phyloP scores from a whole-genome alignment of 2,888 invertebrate genomes.

The Podabrus alpinus region DNA sequence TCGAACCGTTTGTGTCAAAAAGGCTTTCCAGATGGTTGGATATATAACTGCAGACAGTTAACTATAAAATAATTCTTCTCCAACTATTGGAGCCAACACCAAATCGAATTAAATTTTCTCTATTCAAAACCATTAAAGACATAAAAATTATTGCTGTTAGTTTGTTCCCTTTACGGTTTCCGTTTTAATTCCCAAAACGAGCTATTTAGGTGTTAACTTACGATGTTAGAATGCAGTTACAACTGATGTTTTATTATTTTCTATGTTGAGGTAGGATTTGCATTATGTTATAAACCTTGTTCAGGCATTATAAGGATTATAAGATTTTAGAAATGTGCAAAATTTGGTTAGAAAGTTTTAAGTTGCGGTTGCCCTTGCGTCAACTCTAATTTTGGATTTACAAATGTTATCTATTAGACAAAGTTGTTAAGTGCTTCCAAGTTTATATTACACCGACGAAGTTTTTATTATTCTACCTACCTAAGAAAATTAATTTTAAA shows the following conservation, averaged over 20 bases:
- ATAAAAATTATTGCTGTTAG: not conserved
- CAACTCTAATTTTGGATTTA: constrained; percentile 25
- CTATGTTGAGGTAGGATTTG: constrained; percentile 25
- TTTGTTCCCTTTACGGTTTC: constrained; percentile 6
- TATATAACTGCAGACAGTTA: constrained; percentile 4
- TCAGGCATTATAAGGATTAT: constrained; percentile 32
- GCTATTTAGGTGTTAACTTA: not conserved
- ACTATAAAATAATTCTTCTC: constrained; percentile 3
- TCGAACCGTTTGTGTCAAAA: not conserved
- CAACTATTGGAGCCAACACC: not conserved
- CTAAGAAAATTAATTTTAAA: not conserved
- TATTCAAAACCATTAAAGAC: not conserved
- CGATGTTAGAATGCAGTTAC: constrained; percentile 10
- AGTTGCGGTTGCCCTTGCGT: constrained; percentile 14
- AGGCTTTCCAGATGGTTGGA: constrained; percentile 3
- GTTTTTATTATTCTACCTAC: not conserved
- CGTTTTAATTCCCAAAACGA: constrained; percentile 9
- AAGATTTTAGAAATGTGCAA: constrained; percentile 24
- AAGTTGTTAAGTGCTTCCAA: constrained; percentile 12
- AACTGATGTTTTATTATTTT: constrained; percentile 20
- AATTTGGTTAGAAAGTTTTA: constrained; percentile 25
- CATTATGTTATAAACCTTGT: constrained; percentile 32
- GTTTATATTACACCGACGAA: not conserved
- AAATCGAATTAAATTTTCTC: constrained; percentile 17
- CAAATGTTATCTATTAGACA: constrained; percentile 24